phyloP scores from a whole-genome alignment of 2,113 vertebrate genomes.

The Nicator chloris region DNA sequence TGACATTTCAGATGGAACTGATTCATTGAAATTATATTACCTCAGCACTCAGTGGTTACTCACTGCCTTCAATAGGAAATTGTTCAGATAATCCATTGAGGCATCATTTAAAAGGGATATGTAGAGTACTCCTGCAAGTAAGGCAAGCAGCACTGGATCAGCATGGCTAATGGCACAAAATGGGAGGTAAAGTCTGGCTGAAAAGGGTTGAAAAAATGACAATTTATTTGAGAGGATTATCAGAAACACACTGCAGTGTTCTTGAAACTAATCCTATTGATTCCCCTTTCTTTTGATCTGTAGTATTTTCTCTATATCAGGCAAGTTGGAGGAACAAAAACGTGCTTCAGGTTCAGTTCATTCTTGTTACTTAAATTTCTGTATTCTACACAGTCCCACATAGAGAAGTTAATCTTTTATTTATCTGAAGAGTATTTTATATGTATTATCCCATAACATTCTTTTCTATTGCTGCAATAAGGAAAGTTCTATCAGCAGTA shows the following conservation, averaged over 20 bases:
- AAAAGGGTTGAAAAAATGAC: not conserved
- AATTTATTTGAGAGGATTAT: not conserved
- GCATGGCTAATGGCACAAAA: not conserved
- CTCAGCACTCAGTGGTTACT: constrained; percentile 31
- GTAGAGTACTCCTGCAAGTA: not conserved
- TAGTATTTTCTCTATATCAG: not conserved
- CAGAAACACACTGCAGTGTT: not conserved
- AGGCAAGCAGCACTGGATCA: not conserved
- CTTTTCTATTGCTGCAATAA: not conserved
- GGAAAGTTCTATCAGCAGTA: not conserved
- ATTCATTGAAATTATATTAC: constrained; percentile 52
- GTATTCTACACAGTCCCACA: not conserved
- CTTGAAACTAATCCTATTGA: constrained; percentile 24
- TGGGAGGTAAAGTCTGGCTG: not conserved
- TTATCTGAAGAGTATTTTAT: constrained; percentile 21
- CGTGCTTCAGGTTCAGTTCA: not conserved
- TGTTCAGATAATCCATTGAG: constrained; percentile 6
- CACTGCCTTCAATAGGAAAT: constrained; percentile 10
- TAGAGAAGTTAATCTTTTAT: constrained; percentile 20
- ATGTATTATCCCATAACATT: not conserved
- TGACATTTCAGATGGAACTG: constrained; percentile 45
- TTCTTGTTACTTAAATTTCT: not conserved
- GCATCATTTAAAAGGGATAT: not conserved
- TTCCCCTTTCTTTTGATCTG: constrained; percentile 9
- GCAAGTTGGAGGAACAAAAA: not conserved